These are phyloP conservation scores for Mycalesis mineus DNA, from an alignment of 2,888 invertebrate species.

Conservation along the genomic window DNA sequence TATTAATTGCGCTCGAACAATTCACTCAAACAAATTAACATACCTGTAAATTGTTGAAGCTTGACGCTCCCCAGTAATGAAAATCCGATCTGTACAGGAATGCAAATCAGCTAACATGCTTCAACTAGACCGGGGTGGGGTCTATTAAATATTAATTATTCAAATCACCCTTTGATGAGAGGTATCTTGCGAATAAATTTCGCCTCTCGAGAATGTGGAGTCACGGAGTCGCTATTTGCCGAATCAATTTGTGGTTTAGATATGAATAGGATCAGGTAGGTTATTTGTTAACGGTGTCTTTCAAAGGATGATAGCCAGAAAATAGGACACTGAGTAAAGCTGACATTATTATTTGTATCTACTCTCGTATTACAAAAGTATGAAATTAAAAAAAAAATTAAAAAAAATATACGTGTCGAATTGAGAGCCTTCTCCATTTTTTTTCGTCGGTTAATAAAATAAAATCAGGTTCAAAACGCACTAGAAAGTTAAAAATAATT, in stretches of 20 bases:
- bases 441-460: no score
- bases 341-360: no score
- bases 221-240: neutral
- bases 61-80: neutral
- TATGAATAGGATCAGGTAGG: neutral
- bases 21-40: slow-evolving; percentile 2
- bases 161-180: slow-evolving; percentile 19
- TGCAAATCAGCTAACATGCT: slow-evolving; percentile 15
- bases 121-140: slow-evolving; percentile 1
- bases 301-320: no score
- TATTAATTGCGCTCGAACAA: neutral
- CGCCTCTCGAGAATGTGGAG: neutral
- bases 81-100: slow-evolving; percentile 13
- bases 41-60: slow-evolving; percentile 1
- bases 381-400: no score
- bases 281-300: no score
- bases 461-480: no score
- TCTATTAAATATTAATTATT: slow-evolving; percentile 24
- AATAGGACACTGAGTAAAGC: no score
- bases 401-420: no score
- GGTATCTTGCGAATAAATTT: slow-evolving; percentile 16
- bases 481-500: no score
- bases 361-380: no score
- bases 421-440: no score
- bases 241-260: neutral